Conservation (phyloP, 1,140 invertebrate species). For the Zaprionus inermis region DNA sequence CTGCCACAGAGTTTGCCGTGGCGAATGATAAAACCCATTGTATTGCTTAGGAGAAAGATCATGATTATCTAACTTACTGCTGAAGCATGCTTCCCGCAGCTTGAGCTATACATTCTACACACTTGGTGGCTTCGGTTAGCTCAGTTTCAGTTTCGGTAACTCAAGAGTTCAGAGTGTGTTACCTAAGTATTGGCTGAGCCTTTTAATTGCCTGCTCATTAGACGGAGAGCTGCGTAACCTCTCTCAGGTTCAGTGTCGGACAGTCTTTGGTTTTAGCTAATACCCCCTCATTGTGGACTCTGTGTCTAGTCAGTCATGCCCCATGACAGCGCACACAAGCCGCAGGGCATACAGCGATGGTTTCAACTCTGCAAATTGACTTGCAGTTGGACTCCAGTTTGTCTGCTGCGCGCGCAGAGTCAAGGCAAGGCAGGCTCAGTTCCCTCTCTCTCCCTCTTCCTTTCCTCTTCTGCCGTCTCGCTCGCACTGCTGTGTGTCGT, state of each 20-base stretch:
- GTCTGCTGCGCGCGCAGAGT: slow-evolving; percentile 26
- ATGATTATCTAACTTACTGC: not conserved
- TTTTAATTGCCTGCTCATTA: too few relatives aligned
- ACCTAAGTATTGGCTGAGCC: too few relatives aligned
- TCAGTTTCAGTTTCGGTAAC: not conserved
- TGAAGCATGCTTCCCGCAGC: not conserved
- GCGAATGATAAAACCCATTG: too few relatives aligned
- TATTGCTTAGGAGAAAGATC: too few relatives aligned
- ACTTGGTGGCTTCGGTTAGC: not conserved
- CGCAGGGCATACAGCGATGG: slow-evolving; percentile 6
- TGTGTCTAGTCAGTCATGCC: slow-evolving; percentile 1
- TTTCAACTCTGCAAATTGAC: slow-evolving; percentile 21
- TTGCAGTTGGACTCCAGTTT: slow-evolving; percentile 44
- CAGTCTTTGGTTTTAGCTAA: too few relatives aligned
- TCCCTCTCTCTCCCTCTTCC: not conserved
- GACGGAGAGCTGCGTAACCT: too few relatives aligned
- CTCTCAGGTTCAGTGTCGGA: too few relatives aligned
- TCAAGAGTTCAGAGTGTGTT: too few relatives aligned
- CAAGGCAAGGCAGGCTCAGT: slow-evolving; percentile 17
- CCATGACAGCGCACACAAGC: not conserved
- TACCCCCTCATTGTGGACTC: too few relatives aligned
- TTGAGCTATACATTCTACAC: not conserved
- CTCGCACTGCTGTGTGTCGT: slow-evolving; percentile 23
- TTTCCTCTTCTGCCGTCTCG: not conserved
- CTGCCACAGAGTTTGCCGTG: too few relatives aligned